Conservation (phyloP, 2,888 invertebrate species). For the Euplagia quadripunctaria region DNA sequence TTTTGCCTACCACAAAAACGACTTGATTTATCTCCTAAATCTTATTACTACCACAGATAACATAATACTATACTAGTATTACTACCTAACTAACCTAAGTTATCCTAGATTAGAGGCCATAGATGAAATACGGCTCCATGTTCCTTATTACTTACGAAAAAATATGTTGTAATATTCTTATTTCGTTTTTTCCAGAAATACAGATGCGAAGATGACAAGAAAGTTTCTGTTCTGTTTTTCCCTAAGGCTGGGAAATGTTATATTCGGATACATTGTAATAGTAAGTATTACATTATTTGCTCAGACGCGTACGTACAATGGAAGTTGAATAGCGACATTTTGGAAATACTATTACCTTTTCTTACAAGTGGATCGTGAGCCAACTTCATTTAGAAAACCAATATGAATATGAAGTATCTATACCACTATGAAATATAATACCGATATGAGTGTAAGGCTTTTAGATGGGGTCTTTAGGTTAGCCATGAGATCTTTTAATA, state of each 20-base stretch:
- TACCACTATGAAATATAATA: neutral
- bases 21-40: neutral
- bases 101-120: neutral
- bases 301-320: neutral
- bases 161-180: conserved; percentile 20
- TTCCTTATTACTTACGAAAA: neutral
- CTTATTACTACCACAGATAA: neutral
- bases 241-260: conserved; percentile 78
- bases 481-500: neutral
- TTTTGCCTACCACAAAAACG: neutral
- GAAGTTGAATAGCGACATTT: neutral
- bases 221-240: conserved; percentile 84
- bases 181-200: conserved; percentile 63
- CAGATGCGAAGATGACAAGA: conserved; percentile 80
- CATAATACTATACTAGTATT: too few relatives aligned
- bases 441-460: neutral
- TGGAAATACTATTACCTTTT: neutral
- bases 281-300: conserved; percentile 66
- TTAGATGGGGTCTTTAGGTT: neutral
- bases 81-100: neutral
- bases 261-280: conserved; percentile 81
- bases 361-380: neutral
- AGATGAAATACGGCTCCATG: neutral
- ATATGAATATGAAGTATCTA: neutral
- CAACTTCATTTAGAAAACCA: neutral